These are phyloP conservation scores for Sclerurus mexicanus DNA, from an alignment of 2,113 vertebrate genomes.

Conservation along the genomic window DNA sequence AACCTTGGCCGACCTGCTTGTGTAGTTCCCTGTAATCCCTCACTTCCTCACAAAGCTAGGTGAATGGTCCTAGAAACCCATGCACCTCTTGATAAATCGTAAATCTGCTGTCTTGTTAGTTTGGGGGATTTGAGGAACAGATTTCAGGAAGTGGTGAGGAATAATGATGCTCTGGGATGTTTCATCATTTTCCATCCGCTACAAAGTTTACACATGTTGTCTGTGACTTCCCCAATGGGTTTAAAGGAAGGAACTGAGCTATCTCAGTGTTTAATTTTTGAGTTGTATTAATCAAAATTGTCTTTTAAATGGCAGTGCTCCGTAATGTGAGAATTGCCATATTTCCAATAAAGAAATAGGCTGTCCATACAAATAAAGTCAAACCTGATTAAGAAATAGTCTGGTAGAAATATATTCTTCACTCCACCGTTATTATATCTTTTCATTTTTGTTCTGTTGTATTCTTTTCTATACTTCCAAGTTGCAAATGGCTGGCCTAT, in stretches of 20 bases:
- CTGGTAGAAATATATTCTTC: background rate
- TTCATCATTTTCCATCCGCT: conserved; percentile 59
- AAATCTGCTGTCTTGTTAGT: conserved; percentile 64
- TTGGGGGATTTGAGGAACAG: conserved; percentile 56
- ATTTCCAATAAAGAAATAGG: conserved; percentile 2
- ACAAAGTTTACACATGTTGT: conserved; percentile 58
- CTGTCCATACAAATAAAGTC: conserved; percentile 25
- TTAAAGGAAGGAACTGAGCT: conserved; percentile 50
- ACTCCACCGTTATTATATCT: background rate
- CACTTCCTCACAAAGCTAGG: conserved; percentile 63
- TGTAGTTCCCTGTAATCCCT: conserved; percentile 68
- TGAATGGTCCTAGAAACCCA: conserved; percentile 63
- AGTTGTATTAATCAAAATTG: conserved; percentile 63
- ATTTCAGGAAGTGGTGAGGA: conserved; percentile 73
- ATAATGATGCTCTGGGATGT: conserved; percentile 69
- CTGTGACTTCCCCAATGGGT: conserved; percentile 33
- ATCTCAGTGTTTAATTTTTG: conserved; percentile 41
- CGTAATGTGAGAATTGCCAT: conserved; percentile 28
- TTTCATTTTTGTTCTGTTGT: background rate
- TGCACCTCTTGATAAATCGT: conserved; percentile 62
- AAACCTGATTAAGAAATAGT: conserved; percentile 5
- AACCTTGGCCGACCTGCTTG: conserved; percentile 75
- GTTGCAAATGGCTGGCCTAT: background rate
- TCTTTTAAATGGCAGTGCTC: conserved; percentile 50
- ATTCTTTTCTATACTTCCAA: background rate